Base-by-base conservation (phyloP, 2,797 vertebrate genomes). In the Emys orbicularis region DNA sequence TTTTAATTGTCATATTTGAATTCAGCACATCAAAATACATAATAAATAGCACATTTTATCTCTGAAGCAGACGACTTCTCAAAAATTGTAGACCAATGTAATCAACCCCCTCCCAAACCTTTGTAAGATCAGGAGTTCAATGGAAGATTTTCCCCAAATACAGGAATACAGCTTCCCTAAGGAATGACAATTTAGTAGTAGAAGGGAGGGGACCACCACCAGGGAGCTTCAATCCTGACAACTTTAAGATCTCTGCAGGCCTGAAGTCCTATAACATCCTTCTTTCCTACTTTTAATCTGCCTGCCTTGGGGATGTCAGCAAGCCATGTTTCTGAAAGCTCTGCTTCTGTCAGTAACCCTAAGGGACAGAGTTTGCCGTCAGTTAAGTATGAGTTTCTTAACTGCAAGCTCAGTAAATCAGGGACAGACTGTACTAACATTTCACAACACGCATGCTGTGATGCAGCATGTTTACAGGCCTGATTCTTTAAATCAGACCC, bases 171-270 rank as follows among this genome's bases (percentile, higher is more conserved):
- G 37, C 12, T 23, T 90, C 54, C 61, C 25, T 15, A 19, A 57
- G 79, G 44, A 88, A 81, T 0, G 0, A 72, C 59, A 79, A 37
- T n/a, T 92, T 89, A 83, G 15, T 0, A 94, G 57, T 80, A 92
- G 44, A 86, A 74, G 2, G 0, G n/a, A 68, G 13, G n/a, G 5
- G 0, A 5, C 44, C 0, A 1, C 6, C 92, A 85, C 57, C 8
- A 84, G n/a, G 91, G 44, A 86, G 37, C 12, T 84, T 44, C 79
- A 56, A 5, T 53, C 82, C 5, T 4, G 2, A 90, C 90, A 94
- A 50, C 11, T 7, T 10, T 44, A 44, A n/a, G 4, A 18, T 81
- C 57, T 87, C 59, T 52, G 79, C 16, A 82, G 23, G 79, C 11
- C 61, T 37, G 37, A 80, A 85, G 79, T 72, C 65, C 49, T 74